Percentiles rank a stretch among this genome's conserved stretches.
Evolutionary conservation across 2,888 invertebrate genomes (phyloP).

Genomic region (Cantharis nigra): DNA sequence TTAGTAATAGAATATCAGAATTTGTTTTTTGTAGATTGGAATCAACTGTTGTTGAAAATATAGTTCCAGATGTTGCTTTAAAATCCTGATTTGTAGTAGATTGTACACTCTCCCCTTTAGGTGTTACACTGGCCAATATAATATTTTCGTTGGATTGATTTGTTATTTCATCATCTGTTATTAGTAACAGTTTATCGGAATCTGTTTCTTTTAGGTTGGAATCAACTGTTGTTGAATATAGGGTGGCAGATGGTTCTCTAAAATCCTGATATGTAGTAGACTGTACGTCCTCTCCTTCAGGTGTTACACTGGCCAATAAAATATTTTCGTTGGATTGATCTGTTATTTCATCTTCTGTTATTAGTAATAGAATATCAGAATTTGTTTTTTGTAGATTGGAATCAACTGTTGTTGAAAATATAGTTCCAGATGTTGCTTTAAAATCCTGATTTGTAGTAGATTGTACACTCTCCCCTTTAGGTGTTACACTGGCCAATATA

Average conservation of each 20-base stretch:
- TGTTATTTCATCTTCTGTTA: too few species aligned
- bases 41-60: neutral
- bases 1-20: neutral
- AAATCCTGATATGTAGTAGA: neutral
- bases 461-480: neutral
- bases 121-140: too few species aligned
- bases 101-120: neutral
- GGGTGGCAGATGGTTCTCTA: neutral
- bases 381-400: too few species aligned
- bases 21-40: neutral
- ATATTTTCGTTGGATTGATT: too few species aligned
- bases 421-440: neutral
- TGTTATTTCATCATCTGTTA: neutral
- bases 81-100: neutral
- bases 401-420: neutral
- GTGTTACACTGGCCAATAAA: too few species aligned
- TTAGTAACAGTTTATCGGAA: neutral
- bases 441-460: neutral
- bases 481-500: too few species aligned
- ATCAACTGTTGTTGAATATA: neutral
- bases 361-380: too few species aligned
- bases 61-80: too few species aligned
- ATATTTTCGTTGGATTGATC: too few species aligned
- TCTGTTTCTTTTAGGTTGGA: too few species aligned
- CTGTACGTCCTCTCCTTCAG: neutral